Conservation (phyloP, 2,888 invertebrate genomes). For the Psylliodes chrysocephalus region DNA sequence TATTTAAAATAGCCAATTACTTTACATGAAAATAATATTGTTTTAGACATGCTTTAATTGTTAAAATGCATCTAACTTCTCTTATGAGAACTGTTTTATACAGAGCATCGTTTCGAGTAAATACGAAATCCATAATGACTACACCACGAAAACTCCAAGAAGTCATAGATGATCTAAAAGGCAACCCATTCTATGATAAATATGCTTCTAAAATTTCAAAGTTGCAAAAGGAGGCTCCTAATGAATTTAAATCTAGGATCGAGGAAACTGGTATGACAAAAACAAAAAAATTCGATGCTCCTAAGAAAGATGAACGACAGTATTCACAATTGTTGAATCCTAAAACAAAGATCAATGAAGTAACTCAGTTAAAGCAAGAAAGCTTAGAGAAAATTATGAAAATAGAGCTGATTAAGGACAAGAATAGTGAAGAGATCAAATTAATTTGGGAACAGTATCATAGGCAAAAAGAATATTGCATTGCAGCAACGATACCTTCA, state of each 20-base stretch:
- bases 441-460: slow-evolving; percentile 86
- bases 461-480: slow-evolving; percentile 72
- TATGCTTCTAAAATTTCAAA: slow-evolving; percentile 81
- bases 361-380: slow-evolving; percentile 58
- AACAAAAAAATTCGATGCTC: slow-evolving; percentile 62
- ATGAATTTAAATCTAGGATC: slow-evolving; percentile 75
- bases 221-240: slow-evolving; percentile 79
- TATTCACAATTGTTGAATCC: slow-evolving; percentile 75
- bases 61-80: slow-evolving; percentile 49
- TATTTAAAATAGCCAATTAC: background rate
- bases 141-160: slow-evolving; percentile 64
- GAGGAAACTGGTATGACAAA: slow-evolving; percentile 66
- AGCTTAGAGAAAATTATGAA: slow-evolving; percentile 79
- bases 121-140: slow-evolving; percentile 59
- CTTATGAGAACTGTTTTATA: slow-evolving; percentile 48
- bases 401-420: slow-evolving; percentile 77
- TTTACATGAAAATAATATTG: background rate
- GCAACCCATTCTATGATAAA: slow-evolving; percentile 84
- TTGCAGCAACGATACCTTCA: slow-evolving; percentile 77
- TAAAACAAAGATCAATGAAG: slow-evolving; percentile 62
- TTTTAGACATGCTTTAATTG: slow-evolving; percentile 1
- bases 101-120: slow-evolving; percentile 44
- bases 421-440: slow-evolving; percentile 76
- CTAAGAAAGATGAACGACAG: slow-evolving; percentile 61
- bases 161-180: slow-evolving; percentile 68